Conservation (phyloP, 1,140 invertebrate species). For the Maconellicoccus hirsutus region DNA sequence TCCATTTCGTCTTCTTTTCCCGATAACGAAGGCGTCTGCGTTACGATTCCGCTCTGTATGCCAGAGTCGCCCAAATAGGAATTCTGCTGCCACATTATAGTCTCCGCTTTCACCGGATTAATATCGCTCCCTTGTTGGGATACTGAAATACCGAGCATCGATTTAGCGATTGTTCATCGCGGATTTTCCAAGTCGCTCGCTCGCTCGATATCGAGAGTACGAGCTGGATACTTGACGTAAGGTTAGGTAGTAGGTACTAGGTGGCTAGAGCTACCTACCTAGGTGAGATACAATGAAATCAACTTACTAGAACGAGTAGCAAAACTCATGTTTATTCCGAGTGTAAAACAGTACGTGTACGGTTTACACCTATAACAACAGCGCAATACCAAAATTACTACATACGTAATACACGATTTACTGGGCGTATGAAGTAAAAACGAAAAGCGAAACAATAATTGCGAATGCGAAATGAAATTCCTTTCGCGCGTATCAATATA, state of each 20-base stretch:
- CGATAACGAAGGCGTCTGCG: conserved; percentile 79
- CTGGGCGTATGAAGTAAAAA: too few species aligned
- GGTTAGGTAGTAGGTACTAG: too few species aligned
- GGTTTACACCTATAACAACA: background rate
- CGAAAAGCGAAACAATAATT: too few species aligned
- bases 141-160: conserved; percentile 1
- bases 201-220: too few species aligned
- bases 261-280: too few species aligned
- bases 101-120: conserved; percentile 60
- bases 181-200: too few species aligned
- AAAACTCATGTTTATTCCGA: background rate
- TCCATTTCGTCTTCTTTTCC: conserved; percentile 77
- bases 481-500: too few species aligned
- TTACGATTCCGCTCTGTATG: conserved; percentile 89
- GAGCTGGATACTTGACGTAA: too few species aligned
- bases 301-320: conserved; percentile 11
- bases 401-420: too few species aligned
- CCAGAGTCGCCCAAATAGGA: conserved; percentile 65
- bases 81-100: conserved; percentile 41
- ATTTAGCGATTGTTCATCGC: background rate
- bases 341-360: too few species aligned
- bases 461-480: too few species aligned
- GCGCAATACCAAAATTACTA: too few species aligned
- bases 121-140: background rate
- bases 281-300: background rate